Evolutionary conservation across 2,888 invertebrate species (phyloP).

Genomic region (Euproctis similis): DNA sequence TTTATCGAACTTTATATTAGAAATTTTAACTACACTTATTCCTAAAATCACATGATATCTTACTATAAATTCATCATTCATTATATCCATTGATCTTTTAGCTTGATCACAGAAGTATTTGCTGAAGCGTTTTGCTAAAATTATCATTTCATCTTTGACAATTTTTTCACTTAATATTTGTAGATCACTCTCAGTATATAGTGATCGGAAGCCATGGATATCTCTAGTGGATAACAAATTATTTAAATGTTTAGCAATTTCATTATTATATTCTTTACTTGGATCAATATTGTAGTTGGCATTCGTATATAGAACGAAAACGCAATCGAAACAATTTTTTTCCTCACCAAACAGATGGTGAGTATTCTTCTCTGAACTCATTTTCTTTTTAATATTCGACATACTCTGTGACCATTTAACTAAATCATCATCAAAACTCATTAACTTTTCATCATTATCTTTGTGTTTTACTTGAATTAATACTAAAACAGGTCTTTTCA

Average conservation of each 20-base stretch:
- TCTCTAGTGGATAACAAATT: slow-evolving; percentile 13
- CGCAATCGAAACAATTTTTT: slow-evolving; percentile 9
- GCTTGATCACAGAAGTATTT: slow-evolving; percentile 5
- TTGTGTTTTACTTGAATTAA: slow-evolving; percentile 20
- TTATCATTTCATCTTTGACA: slow-evolving; percentile 7
- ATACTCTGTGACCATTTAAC: slow-evolving; percentile 9
- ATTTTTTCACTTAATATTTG: slow-evolving; percentile 9
- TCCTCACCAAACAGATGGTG: slow-evolving; percentile 9
- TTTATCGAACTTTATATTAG: slow-evolving; percentile 5
- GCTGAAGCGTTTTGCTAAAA: slow-evolving; percentile 7
- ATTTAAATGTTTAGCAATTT: slow-evolving; percentile 1
- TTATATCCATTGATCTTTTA: slow-evolving; percentile 2
- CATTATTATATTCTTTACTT: neutral
- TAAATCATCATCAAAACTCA: slow-evolving; percentile 7
- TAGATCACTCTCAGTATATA: slow-evolving; percentile 6
- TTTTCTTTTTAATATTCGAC: slow-evolving; percentile 7
- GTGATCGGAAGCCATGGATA: slow-evolving; percentile 1
- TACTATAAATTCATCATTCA: slow-evolving; percentile 12
- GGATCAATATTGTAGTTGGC: slow-evolving; percentile 7
- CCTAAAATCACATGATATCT: slow-evolving; percentile 15
- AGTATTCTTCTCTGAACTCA: slow-evolving; percentile 1
- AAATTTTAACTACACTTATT: slow-evolving; percentile 7
- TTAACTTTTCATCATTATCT: slow-evolving; percentile 6
- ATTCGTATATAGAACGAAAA: slow-evolving; percentile 18
- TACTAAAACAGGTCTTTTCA: slow-evolving; percentile 6